Base-by-base conservation (phyloP, 2,888 invertebrate genomes). In the Flexamia atlantica region DNA sequence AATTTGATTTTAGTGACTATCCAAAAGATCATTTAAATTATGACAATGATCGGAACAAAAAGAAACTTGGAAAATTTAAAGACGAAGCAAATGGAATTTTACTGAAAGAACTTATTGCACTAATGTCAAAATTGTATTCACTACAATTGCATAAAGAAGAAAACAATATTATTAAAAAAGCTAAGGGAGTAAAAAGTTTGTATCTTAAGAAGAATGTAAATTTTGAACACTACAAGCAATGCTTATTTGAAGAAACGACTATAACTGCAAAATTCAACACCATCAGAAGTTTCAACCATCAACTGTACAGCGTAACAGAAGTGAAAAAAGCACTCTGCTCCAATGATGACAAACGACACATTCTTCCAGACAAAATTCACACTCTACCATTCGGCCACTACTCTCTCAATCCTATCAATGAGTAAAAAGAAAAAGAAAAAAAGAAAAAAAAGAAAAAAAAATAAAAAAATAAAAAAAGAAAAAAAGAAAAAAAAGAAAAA, bases 1-100 rank as follows among this genome's bases (percentile, higher is more conserved):
- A 79, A 10, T 79, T 84, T 81, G 81, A 72, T 72, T 64, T 57
- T 72, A 82, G 81, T 0, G 84, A 82, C 74, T 84, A 57, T 68
- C 74, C 74, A 40, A 40, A 57, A 64, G 20, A 82, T 76, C 72
- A 84, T 76, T 25, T 50, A 10, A 74, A 53, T 28, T 46, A 46
- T 12, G 28, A 74, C 32, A 68, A 81, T 40, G 53, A 74, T 32
- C 53, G 30, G 17, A 81, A 84, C 72, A 84, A 84, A 84, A 81
- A 82, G 57, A 28, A 74, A 57, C 20, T 82, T 28, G 76, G 84
- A 32, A 84, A 84, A 76, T 84, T 84, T 46, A 84, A 82, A 64
- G 84, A 84, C 50, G 82, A 84, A 46, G 70, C 76, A 10, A 84
- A 84, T 74, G 36, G 60, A 17, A 60, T 57, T 46, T 32, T 74